A percentile compares a stretch with the other conserved stretches of the same genome.
Conservation (phyloP, 2,113 vertebrate species). For the Rhabdomys dilectus region DNA sequence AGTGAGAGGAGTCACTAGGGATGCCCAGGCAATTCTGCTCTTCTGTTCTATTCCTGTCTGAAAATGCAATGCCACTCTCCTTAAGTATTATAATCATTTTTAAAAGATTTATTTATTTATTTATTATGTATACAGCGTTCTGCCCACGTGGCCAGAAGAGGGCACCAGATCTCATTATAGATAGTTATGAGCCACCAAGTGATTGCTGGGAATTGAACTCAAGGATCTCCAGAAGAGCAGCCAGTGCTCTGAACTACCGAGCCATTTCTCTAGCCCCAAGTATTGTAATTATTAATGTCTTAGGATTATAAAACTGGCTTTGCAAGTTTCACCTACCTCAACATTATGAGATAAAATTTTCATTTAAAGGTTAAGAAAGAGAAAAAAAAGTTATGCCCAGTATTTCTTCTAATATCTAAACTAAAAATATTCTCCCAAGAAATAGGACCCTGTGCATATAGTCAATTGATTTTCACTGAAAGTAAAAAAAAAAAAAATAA, state of each 20-base stretch:
- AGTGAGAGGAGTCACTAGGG: not conserved
- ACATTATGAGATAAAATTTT: constrained; percentile 17
- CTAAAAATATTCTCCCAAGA: constrained; percentile 39
- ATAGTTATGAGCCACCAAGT: too few species aligned
- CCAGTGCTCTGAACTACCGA: too few species aligned
- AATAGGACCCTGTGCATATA: not conserved
- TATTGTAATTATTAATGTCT: constrained; percentile 8
- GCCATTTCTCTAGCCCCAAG: too few species aligned
- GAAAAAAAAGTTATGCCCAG: not conserved
- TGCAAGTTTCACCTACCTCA: not conserved
- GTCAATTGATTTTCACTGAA: not conserved
- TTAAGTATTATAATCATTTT: not conserved
- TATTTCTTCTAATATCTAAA: constrained; percentile 13
- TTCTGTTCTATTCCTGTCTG: not conserved
- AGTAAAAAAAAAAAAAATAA: not conserved
- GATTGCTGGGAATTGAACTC: too few species aligned
- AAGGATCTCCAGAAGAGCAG: too few species aligned
- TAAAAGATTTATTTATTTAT: too few species aligned
- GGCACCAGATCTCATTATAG: too few species aligned
- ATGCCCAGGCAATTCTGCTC: not conserved
- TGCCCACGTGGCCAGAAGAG: too few species aligned
- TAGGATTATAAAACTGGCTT: not conserved
- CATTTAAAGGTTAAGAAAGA: not conserved
- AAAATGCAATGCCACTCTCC: not conserved
- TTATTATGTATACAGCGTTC: too few species aligned